Base-by-base conservation (phyloP, 2,888 invertebrate genomes). In the Polydrusus pterygomalis region DNA sequence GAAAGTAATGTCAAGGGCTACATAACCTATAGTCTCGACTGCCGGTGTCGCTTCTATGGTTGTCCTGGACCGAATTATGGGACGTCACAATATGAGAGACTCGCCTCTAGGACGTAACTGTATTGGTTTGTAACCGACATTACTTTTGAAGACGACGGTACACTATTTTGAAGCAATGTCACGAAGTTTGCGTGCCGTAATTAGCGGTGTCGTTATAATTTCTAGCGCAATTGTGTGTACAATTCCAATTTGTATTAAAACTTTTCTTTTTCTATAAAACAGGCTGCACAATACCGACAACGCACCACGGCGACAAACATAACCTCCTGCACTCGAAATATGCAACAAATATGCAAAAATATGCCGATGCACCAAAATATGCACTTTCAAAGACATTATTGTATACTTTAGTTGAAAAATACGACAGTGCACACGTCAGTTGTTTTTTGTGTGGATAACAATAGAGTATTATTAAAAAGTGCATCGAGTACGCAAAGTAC, bases 371-470 rank as follows among this genome's bases (percentile, higher is more conserved):
- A 62, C 17, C 9, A 64, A 47, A 47, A 64, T 20, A 49, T 43
- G 25, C 62, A 34, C 38, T 18, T 47, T 15, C 60, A 60, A 13
- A 62, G 49, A 70, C 70, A 18, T 17, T 45, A 25, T 62, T 60
- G 60, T 60, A 70, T 17, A 40, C 70, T 70, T 70, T 70, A 70
- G 62, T 70, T 25, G 7, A 11, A 38, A 6, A 34, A 69, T 47
- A 25, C 25, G 2, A 34, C 47, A 34, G 67, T 67, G 67, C 18
- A 20, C 11, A 20, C 47, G 38, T 60, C n/a, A 56, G 5, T 17
- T 15, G 30, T 56, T 56, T 51, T n/a, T 20, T 56, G 56, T 56
- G 34, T 15, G 15, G 34, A 56, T 56, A 56, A 56, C 56, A 56
- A 65, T 65, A 65, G 47, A 45, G n/a, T 34, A 47, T 43, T 63